Evolutionary conservation across 2,797 vertebrate species (phyloP), one percentile per base, ranked within the genome.

Genomic region (Cyprinella venusta): DNA sequence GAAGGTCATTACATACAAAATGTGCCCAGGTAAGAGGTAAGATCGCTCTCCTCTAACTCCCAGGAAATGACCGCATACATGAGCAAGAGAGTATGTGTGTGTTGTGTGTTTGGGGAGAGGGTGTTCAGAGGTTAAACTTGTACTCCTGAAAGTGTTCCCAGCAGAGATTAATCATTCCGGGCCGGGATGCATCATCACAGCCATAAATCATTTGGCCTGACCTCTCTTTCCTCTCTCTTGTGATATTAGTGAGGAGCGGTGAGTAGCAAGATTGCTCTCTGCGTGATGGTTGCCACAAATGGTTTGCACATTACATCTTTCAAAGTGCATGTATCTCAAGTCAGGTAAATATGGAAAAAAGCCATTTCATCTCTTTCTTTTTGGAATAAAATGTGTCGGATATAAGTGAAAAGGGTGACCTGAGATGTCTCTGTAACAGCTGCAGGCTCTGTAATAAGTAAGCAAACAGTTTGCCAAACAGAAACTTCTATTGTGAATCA

Each of bases 111-210:
- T 86, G 92, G 87, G 88, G 85, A 91, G 92, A 93, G 91, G 91
- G 91, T 92, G 91, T 90, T 90, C 86, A 85, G 93, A 95, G 94
- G 94, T 95, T 95, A 94, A 95, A 95, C 92, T 94, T 91, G 93
- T 94, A 94, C 91, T 93, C 85, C 93, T 93, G 91, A 86, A 94
- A 94, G 94, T 93, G 94, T 94, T 95, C 94, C 93, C 94, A 94
- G 94, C 94, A 95, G 94, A 94, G 92, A 95, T 95, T 95, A 95
- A 95, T 95, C 94, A 94, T 94, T 90, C 89, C 83, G 90, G 90
- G 91, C 92, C 93, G 90, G 92, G 93, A 94, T 93, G 92, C 93
- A 92, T 93, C 93, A 93, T 92, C 88, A 89, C 67, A 92, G 91
- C 92, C 92, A 95, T 95, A 95, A 94, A 95, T 95, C 94, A 94